Base-by-base conservation (phyloP, 1,140 invertebrate genomes). In the Cryptotermes secundus region DNA sequence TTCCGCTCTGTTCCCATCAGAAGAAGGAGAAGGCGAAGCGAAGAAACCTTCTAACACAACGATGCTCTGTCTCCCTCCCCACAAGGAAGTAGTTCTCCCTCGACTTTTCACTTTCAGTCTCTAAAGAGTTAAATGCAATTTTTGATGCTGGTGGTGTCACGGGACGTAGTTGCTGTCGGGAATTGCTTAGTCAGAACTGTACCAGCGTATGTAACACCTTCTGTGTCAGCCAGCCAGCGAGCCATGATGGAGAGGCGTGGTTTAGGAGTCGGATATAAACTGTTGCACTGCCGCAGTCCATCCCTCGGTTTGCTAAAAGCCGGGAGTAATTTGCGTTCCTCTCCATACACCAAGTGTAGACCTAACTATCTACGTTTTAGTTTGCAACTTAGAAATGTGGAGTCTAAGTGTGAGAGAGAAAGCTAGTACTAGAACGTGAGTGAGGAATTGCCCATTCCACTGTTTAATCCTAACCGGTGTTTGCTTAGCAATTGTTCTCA, bases 281-380 rank as follows among this genome's bases (percentile, higher is more conserved):
- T 81, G 80, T 81, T 81, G 80, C 80, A 9, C 59, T 31, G 34
- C 26, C 34, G 26, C 12, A 45, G 80, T n/a, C 59, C 59, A 72
- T 72, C 59, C 59, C 26, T 34, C 80, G 80, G 34, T 31, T 45
- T 81, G 34, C 80, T 81, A 81, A 81, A 81, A 81, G 80, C 80
- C 80, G 34, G 34, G 26, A 81, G 80, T 81, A 81, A 81, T 81
- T 81, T 81, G 80, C 80, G 80, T 81, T 81, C 80, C 42, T 72
- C 26, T 31, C 7, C 59, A 72, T n/a, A 31, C 31, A 72, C 80
- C 7, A 14, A 80, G 79, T 7, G 26, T 19, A 81, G 7, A 26
- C 6, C 16, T 35, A 36, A 36, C 35, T 34, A n/a, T 35, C 3
- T 81, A 38, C 35, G 35, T 81, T 81, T 45, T 38, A 45, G 80